Evolutionary conservation across 2,888 invertebrate species (phyloP), one percentile per base, ranked within the genome.

Genomic region (Diaphora mendica): DNA sequence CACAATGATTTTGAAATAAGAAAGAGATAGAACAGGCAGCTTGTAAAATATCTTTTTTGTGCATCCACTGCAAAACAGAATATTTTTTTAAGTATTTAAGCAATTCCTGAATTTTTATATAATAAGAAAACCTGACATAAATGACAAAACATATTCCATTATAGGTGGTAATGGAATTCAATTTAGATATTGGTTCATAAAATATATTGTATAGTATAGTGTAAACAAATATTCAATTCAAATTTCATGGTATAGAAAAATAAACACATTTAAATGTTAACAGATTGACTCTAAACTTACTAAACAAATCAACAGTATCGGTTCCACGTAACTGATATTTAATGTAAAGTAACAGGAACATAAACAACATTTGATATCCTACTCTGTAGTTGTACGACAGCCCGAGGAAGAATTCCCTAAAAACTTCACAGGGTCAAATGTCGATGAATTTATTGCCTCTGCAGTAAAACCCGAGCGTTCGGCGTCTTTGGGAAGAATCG

Each of bases 371-470:
- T 78, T 78, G 84, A 85, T 85, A 81, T 79, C 72, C 84, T 91
- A 90, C 89, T 90, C 90, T 92, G 89, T 92, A 88, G 85, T 83
- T 87, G 85, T 90, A 90, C 88, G 89, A 88, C 87, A 88, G 92
- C 94, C 93, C 79, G 89, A 92, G 91, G 95, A 95, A 93, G 87
- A 93, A 94, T 92, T 92, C 93, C 91, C 92, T 91, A 93, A 95
- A 94, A 93, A 91, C 88, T 84, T 74, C 81, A 89, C 86, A 88
- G 90, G 95, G 95, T 95, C 95, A 95, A 95, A 95, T 93, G 95
- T 95, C 95, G 95, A 95, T 92, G 91, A 94, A 95, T 95, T 95
- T 95, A 95, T 95, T 91, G 94, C 94, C 94, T 91, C 94, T 87
- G 91, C 94, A 92, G 93, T 93, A 90, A 92, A 91, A 88, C 92